These are phyloP conservation scores for Armadillidium nasatum DNA, from an alignment of 1,140 invertebrate species.

Conservation along the genomic window DNA sequence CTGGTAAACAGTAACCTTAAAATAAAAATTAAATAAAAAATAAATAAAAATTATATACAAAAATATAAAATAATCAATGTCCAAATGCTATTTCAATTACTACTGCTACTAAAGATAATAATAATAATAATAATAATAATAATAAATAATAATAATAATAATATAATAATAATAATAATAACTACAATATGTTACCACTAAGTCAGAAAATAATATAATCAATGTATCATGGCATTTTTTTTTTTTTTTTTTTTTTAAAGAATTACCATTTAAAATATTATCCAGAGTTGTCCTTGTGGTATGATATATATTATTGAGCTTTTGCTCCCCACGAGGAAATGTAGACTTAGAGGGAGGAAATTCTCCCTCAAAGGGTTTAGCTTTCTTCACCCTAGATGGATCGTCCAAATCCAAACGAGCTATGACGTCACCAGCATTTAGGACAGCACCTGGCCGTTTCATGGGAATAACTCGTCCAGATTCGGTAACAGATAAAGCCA, in stretches of 20 bases:
- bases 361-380: slow-evolving; percentile 72
- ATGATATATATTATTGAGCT: slow-evolving; percentile 84
- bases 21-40: slow-evolving; percentile 41
- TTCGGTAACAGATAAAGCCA: slow-evolving; percentile 86
- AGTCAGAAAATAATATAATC: background rate
- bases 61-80: no score
- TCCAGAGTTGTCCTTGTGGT: slow-evolving; percentile 71
- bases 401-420: slow-evolving; percentile 89
- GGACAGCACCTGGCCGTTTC: slow-evolving; percentile 85
- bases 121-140: background rate
- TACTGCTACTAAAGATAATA: background rate
- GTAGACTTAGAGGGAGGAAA: slow-evolving; percentile 63
- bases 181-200: no score
- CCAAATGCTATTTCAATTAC: no score
- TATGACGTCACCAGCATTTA: slow-evolving; percentile 88
- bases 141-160: slow-evolving; percentile 1
- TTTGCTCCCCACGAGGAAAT: slow-evolving; percentile 63
- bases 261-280: slow-evolving; percentile 71
- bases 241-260: no score
- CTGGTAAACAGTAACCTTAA: slow-evolving; percentile 84
- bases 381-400: slow-evolving; percentile 74
- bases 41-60: no score
- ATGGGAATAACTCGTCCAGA: slow-evolving; percentile 79
- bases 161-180: no score
- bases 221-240: background rate